phyloP scores from a whole-genome alignment of 2,888 invertebrate species.

The Tenthredo scrophulariae region DNA sequence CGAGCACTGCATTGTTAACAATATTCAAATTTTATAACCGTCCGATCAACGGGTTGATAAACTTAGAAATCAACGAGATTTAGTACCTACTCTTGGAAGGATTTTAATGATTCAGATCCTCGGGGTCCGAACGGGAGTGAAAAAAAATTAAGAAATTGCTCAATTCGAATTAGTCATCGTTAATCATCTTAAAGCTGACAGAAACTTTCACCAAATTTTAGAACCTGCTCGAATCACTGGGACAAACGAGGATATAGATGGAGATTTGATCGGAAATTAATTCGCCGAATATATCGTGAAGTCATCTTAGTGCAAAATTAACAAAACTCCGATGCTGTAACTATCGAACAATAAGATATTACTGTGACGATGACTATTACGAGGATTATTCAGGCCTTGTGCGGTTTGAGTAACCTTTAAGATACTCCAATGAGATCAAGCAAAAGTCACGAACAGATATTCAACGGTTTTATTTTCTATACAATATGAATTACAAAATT shows the following conservation, averaged over 20 bases:
- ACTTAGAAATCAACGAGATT: not conserved
- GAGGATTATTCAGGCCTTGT: conserved; percentile 14
- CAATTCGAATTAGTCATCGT: not conserved
- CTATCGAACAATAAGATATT: conserved; percentile 9
- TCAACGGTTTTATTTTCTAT: not conserved
- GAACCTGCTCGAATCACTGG: not conserved
- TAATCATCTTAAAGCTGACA: not conserved
- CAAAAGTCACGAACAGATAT: not conserved
- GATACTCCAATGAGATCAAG: conserved; percentile 7
- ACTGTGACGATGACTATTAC: conserved; percentile 22
- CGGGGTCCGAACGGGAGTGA: not conserved
- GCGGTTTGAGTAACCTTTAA: conserved; percentile 20
- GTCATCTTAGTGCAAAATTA: not conserved
- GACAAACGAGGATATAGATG: not conserved
- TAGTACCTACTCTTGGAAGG: not conserved
- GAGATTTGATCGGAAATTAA: not conserved
- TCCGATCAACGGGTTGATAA: not conserved
- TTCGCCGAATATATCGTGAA: not conserved
- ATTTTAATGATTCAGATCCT: not conserved
- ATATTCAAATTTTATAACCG: not conserved
- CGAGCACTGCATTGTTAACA: not conserved
- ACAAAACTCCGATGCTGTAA: conserved; percentile 32
- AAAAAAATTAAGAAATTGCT: not conserved
- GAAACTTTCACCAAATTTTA: conserved; percentile 34
- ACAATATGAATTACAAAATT: not conserved